Evolutionary conservation across 2,888 invertebrate species (phyloP).

Genomic region (Thymelicus acteon): DNA sequence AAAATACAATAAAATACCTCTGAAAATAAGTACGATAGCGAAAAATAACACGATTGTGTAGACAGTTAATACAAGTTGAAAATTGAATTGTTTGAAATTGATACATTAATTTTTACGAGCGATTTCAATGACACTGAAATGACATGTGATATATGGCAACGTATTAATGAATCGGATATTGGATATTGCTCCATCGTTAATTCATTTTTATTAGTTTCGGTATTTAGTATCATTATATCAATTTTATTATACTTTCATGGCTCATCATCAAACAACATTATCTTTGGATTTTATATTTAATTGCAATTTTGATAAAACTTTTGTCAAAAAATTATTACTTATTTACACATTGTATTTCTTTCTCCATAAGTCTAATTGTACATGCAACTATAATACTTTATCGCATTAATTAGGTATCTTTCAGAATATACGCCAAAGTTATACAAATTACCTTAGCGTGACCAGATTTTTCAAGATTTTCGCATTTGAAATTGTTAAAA

Average conservation of each 20-base stretch:
- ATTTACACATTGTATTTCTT: too few relatives aligned
- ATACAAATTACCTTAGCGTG: too few relatives aligned
- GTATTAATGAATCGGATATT: not conserved
- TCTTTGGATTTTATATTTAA: too few relatives aligned
- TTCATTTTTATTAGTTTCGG: not conserved
- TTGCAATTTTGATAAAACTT: too few relatives aligned
- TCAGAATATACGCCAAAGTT: too few relatives aligned
- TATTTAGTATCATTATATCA: not conserved
- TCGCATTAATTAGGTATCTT: too few relatives aligned
- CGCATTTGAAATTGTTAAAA: not conserved
- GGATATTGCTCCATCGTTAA: not conserved
- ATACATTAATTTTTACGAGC: slow-evolving; percentile 22
- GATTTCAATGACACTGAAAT: not conserved
- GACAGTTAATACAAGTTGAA: slow-evolving; percentile 11
- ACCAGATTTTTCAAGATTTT: not conserved
- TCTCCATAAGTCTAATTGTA: too few relatives aligned
- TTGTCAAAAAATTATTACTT: too few relatives aligned
- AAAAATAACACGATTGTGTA: slow-evolving; percentile 5
- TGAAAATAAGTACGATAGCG: not conserved
- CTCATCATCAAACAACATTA: too few relatives aligned
- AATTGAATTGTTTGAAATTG: slow-evolving; percentile 23
- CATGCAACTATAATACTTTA: too few relatives aligned
- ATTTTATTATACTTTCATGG: too few relatives aligned
- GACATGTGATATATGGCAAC: not conserved
- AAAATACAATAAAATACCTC: too few relatives aligned